A percentile compares a stretch with the other conserved stretches of the same genome.
Evolutionary conservation across 1,140 invertebrate species (phyloP).

Genomic region (Pissodes strobi): DNA sequence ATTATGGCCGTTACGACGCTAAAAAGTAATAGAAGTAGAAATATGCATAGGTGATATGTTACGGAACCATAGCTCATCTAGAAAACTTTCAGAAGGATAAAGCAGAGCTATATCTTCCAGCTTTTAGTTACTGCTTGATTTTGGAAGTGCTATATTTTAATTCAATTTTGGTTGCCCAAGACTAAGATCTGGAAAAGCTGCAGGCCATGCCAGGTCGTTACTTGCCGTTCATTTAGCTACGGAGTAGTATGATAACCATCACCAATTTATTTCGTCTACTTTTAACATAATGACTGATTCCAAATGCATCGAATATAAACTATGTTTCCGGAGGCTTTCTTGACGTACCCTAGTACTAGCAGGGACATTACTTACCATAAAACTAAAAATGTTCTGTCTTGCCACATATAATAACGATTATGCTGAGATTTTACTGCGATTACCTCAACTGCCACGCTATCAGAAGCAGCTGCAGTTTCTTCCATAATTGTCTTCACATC

Average conservation of each 20-base stretch:
- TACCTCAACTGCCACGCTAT: conserved; percentile 57
- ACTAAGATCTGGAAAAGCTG: too few relatives aligned
- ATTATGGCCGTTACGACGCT: conserved; percentile 66
- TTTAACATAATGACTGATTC: too few relatives aligned
- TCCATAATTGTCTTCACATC: conserved; percentile 66
- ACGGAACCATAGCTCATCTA: neutral
- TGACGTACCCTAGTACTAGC: neutral
- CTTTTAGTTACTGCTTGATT: too few relatives aligned
- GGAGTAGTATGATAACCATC: too few relatives aligned
- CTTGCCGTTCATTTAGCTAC: too few relatives aligned
- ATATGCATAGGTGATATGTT: neutral
- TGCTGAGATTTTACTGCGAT: conserved; percentile 68
- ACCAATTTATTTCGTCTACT: too few relatives aligned
- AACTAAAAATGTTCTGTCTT: conserved; percentile 72
- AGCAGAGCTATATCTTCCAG: too few relatives aligned
- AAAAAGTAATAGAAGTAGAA: conserved; percentile 43
- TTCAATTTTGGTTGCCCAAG: too few relatives aligned
- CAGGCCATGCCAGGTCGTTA: too few relatives aligned
- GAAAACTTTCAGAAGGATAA: neutral
- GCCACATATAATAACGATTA: conserved; percentile 66
- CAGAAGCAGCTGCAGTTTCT: conserved; percentile 58
- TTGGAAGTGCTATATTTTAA: too few relatives aligned
- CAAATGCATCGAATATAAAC: too few relatives aligned
- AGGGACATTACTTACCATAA: conserved; percentile 76
- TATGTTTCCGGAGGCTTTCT: too few relatives aligned